phyloP scores from a whole-genome alignment of 2,797 vertebrate species.

The Smutsia gigantea region DNA sequence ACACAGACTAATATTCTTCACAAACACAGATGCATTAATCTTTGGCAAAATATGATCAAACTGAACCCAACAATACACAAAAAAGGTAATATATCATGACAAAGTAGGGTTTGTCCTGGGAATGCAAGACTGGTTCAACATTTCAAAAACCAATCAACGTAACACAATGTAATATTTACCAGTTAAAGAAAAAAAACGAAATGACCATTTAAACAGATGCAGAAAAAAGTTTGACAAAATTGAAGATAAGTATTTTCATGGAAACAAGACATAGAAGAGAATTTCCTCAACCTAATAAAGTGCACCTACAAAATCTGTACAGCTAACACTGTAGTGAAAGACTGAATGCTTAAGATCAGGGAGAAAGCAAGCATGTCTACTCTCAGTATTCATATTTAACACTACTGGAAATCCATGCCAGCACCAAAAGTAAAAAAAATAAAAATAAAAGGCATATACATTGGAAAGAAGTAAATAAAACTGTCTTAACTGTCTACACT shows the following conservation, averaged over 20 bases:
- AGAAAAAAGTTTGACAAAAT: neutral
- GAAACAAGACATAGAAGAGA: neutral
- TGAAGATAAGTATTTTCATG: neutral
- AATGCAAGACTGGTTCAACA: neutral
- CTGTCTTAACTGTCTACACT: neutral
- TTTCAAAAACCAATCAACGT: neutral
- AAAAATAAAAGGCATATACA: neutral
- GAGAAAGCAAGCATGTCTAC: neutral
- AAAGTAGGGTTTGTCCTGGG: neutral
- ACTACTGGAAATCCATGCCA: neutral
- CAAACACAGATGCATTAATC: neutral
- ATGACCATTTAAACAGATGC: neutral
- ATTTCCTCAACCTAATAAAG: neutral
- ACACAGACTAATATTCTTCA: neutral
- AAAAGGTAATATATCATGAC: neutral
- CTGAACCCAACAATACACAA: neutral
- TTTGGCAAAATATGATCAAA: neutral
- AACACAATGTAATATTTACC: neutral
- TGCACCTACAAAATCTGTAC: neutral
- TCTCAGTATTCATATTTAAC: neutral
- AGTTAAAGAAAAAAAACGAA: constrained; percentile 29
- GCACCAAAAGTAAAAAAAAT: neutral
- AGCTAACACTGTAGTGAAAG: neutral
- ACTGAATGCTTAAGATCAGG: neutral
- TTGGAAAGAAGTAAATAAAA: constrained; percentile 32